Evolutionary conservation across 2,113 vertebrate species (phyloP).

Genomic region (Corvus hawaiiensis): DNA sequence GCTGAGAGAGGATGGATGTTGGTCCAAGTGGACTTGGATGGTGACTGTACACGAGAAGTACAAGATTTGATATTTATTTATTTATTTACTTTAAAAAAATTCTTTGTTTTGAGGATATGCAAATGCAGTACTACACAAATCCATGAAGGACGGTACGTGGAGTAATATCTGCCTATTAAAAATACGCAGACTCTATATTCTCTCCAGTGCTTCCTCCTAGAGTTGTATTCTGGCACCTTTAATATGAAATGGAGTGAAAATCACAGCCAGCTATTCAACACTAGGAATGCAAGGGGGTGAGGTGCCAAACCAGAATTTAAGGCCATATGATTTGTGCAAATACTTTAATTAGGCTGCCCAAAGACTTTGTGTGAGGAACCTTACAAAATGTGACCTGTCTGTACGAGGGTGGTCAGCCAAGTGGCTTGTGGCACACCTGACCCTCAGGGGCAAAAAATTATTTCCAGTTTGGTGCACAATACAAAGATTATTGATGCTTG

Average conservation of each 20-base stretch:
- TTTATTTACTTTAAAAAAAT: background rate
- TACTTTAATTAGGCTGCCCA: background rate
- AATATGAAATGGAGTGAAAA: background rate
- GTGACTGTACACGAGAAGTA: background rate
- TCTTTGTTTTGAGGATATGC: background rate
- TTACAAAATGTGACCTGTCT: background rate
- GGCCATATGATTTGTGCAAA: background rate
- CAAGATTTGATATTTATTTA: background rate
- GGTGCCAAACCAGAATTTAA: background rate
- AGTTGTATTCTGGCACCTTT: background rate
- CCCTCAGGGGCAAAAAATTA: background rate
- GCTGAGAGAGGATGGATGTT: background rate
- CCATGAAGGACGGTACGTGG: background rate
- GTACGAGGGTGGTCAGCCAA: background rate
- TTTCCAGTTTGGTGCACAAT: background rate
- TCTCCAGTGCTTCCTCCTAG: background rate
- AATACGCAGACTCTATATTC: background rate
- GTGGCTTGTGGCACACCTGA: background rate
- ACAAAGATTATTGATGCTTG: background rate
- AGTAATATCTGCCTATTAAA: background rate
- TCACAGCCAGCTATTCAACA: background rate
- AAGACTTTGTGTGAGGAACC: background rate
- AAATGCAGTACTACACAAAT: background rate
- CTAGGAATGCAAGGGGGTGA: background rate
- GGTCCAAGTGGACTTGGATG: background rate